Conservation (phyloP, 2,888 invertebrate genomes). For the Hypena proboscidalis region DNA sequence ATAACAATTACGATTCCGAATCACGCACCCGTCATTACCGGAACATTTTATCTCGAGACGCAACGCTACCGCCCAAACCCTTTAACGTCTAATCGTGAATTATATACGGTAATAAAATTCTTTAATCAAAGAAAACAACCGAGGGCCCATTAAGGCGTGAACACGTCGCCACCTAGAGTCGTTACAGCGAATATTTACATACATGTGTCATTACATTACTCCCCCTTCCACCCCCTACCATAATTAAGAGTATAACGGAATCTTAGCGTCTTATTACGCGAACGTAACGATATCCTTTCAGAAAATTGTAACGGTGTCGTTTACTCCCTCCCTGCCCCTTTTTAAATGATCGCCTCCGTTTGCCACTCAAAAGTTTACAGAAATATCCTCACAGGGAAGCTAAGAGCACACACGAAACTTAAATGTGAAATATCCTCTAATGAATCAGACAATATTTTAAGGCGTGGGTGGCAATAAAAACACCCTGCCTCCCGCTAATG, state of each 20-base stretch:
- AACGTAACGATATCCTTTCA: constrained; percentile 83
- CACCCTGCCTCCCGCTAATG: constrained; percentile 76
- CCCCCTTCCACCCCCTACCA: constrained; percentile 57
- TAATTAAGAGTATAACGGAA: constrained; percentile 85
- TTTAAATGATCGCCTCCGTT: constrained; percentile 73
- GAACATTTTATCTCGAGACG: constrained; percentile 77
- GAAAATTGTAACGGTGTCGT: constrained; percentile 83
- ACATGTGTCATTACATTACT: constrained; percentile 81
- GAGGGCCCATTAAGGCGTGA: constrained; percentile 78
- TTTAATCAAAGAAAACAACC: constrained; percentile 86
- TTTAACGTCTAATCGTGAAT: constrained; percentile 84
- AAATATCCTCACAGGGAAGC: constrained; percentile 65
- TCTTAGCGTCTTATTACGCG: constrained; percentile 85
- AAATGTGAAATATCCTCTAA: constrained; percentile 84
- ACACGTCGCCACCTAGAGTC: constrained; percentile 82
- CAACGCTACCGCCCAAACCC: constrained; percentile 68
- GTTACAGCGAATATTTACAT: constrained; percentile 83
- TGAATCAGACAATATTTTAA: constrained; percentile 86
- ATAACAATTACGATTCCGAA: constrained; percentile 82
- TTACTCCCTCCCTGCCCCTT: constrained; percentile 57
- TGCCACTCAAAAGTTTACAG: constrained; percentile 66
- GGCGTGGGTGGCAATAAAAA: constrained; percentile 82
- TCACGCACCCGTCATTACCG: constrained; percentile 81
- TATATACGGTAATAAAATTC: constrained; percentile 84
- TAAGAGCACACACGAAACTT: constrained; percentile 79